A percentile compares a stretch with the other conserved stretches of the same genome.
These are phyloP conservation scores for Agrotis puta DNA, from an alignment of 2,888 invertebrate species.

Conservation along the genomic window DNA sequence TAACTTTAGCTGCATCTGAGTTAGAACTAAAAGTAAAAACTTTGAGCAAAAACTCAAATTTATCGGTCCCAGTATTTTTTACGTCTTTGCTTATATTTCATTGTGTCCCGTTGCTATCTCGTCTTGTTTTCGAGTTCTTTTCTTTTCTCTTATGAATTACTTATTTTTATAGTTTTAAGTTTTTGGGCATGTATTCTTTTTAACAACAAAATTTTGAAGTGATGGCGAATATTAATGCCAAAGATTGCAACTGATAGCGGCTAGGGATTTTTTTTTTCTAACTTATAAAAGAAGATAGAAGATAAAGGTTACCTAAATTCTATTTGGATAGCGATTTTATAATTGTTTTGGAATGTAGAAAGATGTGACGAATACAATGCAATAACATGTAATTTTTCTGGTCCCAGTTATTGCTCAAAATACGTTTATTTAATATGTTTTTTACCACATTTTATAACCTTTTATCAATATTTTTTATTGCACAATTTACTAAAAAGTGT, in stretches of 20 bases:
- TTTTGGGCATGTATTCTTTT: slow-evolving; percentile 20
- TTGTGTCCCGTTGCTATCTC: slow-evolving; percentile 35
- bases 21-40: slow-evolving; percentile 3
- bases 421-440: background rate
- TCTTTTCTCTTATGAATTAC: slow-evolving; percentile 44
- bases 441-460: background rate
- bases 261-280: too few relatives aligned
- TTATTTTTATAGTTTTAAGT: slow-evolving; percentile 48
- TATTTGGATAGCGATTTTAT: background rate
- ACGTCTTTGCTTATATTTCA: slow-evolving; percentile 10
- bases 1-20: slow-evolving; percentile 15
- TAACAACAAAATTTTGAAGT: slow-evolving; percentile 28
- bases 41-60: slow-evolving; percentile 10
- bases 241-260: slow-evolving; percentile 69
- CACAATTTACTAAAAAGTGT: slow-evolving; percentile 14
- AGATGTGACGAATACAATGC: background rate
- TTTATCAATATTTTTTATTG: background rate
- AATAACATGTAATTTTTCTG: background rate
- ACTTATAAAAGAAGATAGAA: too few relatives aligned
- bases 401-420: background rate
- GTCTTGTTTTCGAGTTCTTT: slow-evolving; percentile 51
- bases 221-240: slow-evolving; percentile 67
- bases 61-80: slow-evolving; percentile 41
- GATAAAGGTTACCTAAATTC: too few relatives aligned
- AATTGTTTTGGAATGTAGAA: background rate